Conservation (phyloP, 2,888 invertebrate genomes). For the Lordiphosa andalusiaca region DNA sequence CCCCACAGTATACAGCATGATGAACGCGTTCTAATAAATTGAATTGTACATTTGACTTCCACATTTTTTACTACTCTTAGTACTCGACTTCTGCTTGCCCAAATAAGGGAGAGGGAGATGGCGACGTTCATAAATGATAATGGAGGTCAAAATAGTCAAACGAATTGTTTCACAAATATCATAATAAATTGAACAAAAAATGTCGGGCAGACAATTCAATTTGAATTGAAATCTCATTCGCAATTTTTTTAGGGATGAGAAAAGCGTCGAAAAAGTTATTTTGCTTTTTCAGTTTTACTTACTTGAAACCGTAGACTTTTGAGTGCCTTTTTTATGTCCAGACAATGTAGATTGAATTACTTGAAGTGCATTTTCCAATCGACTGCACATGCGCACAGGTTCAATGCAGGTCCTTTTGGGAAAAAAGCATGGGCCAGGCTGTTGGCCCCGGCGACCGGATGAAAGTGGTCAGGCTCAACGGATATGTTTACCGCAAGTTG, state of each 20-base stretch:
- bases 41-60: constrained; percentile 74
- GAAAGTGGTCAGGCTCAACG: constrained; percentile 68
- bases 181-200: constrained; percentile 67
- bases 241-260: background rate
- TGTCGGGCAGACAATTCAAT: constrained; percentile 42
- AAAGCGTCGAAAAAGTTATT: constrained; percentile 11
- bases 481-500: constrained; percentile 69
- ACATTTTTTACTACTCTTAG: constrained; percentile 12
- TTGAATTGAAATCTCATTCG: constrained; percentile 58
- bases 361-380: constrained; percentile 65
- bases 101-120: background rate
- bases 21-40: constrained; percentile 74
- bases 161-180: constrained; percentile 77
- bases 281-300: constrained; percentile 48
- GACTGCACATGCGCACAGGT: constrained; percentile 69
- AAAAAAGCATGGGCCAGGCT: constrained; percentile 47
- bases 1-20: constrained; percentile 57
- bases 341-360: constrained; percentile 64
- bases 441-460: constrained; percentile 66
- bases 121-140: constrained; percentile 70
- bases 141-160: constrained; percentile 78
- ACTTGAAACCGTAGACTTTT: constrained; percentile 53
- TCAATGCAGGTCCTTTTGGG: constrained; percentile 52
- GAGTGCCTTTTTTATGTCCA: constrained; percentile 31
- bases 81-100: background rate